Base-by-base conservation (phyloP, 2,888 invertebrate species). In the Bombyx huttoni region DNA sequence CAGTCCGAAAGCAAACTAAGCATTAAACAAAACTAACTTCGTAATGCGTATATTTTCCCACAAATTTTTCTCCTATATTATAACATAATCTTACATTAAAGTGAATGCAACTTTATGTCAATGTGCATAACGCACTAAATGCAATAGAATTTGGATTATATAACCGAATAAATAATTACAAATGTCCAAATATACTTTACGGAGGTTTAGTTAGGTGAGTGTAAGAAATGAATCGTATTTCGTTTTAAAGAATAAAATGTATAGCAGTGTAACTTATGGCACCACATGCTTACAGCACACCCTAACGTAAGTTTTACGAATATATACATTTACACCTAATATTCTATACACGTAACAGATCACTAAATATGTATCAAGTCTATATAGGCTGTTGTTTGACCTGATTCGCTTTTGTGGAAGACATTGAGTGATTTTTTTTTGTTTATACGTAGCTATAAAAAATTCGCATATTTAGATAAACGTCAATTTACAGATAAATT, bases 1-100 rank as follows among this genome's bases (percentile, higher is more conserved):
- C 81, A 83, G 82, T 83, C 81, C 71, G 78, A 75, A 82, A 83
- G 84, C 80, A 75, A 74, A 76, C 74, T 70, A 81, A 80, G 81
- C 82, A 76, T 78, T 78, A 75, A 73, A 74, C 81, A 81, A 79
- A 73, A 81, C 82, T 86, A 86, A 77, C 73, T 76, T 75, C 74
- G 81, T 87, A 88, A 87, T 80, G 88, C 88, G 88, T 83, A 88
- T 88, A 78, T 79, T 87, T 88, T 87, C 87, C 87, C 87, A 86
- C 85, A 83, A 75, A 82, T 71, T 74, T 83, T 81, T 79, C 83
- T 40, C 40, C 40, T 40, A 40, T 40, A 40, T 40, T 73, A 69
- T 82, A n/a, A 85, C 75, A 80, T 24, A 24, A 74, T 70, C 72
- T 78, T 75, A 70, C 72, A 70, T 66, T 70, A 68, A 66, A 65